Conservation (phyloP, 2,888 invertebrate genomes). For the Therioaphis trifolii region DNA sequence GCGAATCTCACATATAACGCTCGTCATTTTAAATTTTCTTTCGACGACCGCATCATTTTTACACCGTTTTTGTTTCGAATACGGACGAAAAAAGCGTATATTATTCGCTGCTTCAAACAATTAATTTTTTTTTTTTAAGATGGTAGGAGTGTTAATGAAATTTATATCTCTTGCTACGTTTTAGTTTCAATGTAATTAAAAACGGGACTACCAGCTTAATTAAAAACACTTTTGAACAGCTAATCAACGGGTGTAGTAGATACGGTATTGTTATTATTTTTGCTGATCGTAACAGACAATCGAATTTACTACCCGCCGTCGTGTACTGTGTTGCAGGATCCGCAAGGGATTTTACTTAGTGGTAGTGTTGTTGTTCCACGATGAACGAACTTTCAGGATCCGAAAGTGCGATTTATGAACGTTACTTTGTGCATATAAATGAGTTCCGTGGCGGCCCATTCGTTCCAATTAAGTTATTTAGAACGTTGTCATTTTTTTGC, state of each 20-base stretch:
- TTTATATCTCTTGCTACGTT: not conserved
- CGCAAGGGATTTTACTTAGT: not conserved
- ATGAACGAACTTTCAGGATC: constrained; percentile 1
- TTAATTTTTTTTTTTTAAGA: constrained; percentile 17
- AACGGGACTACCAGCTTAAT: constrained; percentile 10
- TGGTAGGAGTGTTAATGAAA: not conserved
- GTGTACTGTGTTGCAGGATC: not conserved
- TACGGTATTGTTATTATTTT: not conserved
- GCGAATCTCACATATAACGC: not conserved
- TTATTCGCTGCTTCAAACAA: not conserved
- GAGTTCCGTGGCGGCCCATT: constrained; percentile 26
- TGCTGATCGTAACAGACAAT: not conserved
- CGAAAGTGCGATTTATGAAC: constrained; percentile 44
- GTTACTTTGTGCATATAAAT: constrained; percentile 26
- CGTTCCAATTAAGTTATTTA: constrained; percentile 40
- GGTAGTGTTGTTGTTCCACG: not conserved
- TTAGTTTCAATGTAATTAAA: constrained; percentile 37
- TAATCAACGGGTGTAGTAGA: not conserved
- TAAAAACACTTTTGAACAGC: constrained; percentile 17
- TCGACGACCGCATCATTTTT: not conserved
- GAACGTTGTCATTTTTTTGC: not conserved
- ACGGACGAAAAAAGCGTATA: not conserved
- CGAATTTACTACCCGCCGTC: not conserved
- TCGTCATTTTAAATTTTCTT: not conserved
- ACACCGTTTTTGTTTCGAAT: not conserved